Percentiles rank a stretch among this genome's conserved stretches.
phyloP scores from a whole-genome alignment of 2,797 vertebrate genomes.

The Spinibarbus caldwelli region DNA sequence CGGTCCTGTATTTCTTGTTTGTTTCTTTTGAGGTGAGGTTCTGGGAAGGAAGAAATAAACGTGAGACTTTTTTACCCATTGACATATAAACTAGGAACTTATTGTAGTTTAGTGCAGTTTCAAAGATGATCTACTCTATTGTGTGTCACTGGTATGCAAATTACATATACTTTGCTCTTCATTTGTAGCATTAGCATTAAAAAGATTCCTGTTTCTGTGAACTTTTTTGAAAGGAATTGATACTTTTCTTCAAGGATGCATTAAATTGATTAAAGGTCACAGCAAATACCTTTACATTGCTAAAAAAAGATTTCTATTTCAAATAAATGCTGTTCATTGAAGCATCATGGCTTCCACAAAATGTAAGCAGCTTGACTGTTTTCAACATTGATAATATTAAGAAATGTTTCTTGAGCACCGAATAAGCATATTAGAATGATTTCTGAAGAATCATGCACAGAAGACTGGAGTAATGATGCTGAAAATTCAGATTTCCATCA shows the following conservation, averaged over 20 bases:
- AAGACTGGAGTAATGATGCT: not conserved
- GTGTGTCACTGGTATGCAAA: not conserved
- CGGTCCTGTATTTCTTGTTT: slow-evolving; percentile 64
- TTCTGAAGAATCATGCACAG: not conserved
- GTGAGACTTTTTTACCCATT: not conserved
- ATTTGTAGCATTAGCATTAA: not conserved
- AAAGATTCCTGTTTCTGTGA: not conserved
- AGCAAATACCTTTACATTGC: not conserved
- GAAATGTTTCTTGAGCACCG: not conserved
- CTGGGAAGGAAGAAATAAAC: not conserved
- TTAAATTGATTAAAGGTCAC: not conserved
- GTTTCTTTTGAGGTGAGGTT: not conserved
- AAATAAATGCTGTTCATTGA: not conserved
- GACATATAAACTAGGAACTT: not conserved
- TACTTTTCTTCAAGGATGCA: not conserved
- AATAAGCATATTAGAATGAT: not conserved
- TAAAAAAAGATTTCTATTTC: not conserved
- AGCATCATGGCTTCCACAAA: not conserved
- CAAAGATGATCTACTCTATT: not conserved
- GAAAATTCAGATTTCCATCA: not conserved
- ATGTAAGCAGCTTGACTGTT: not conserved
- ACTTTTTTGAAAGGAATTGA: not conserved
- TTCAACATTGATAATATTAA: not conserved
- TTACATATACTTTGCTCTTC: not conserved
- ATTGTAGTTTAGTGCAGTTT: not conserved